Evolutionary conservation across 1,140 invertebrate genomes (phyloP), one percentile per base, ranked within the genome.

Genomic region (Eupeodes corollae): DNA sequence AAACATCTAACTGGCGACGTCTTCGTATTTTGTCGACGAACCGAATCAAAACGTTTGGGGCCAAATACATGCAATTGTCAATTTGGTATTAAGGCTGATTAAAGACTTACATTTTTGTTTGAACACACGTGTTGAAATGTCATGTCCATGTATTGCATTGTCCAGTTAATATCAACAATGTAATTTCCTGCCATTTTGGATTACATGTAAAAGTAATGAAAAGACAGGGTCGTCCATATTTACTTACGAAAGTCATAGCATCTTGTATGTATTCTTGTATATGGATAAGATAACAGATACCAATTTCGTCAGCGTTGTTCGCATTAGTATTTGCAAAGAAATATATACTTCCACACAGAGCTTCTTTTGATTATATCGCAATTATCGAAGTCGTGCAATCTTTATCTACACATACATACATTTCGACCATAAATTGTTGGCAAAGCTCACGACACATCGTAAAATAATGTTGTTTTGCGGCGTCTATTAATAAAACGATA

Each of bases 1-100:
- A 39, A 48, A 73, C 50, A 77, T 72, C 14, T 73, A 52, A 35
- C 61, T 47, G 61, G 76, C 73, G 46, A 74, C 71, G 49, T 69
- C 44, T 39, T 68, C 56, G 15, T 12, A 44, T 44, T 49, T 49
- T 49, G n/a, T 49, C 38, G 10, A 41, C 43, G 51, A 39, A 40
- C 42, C 42, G 48, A 44, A 51, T 35, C 18, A 51, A 51, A 49
- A 49, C 44, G 18, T 49, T 37, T 44, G 41, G 6, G 41, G 47
- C 35, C 9, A 63, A 59, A 55, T 72, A 73, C 62, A 75, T 63
- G 33, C 38, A 59, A 49, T 56, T 64, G 16, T 38, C 41, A 41
- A 38, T 52, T 67, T 59, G 12, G 43, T 50, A 52, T 64, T 56
- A 13, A 35, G 43, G 49, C 54, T 38, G 46, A 75, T 63, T 3